These are phyloP conservation scores for Hypercompe scribonia DNA, from an alignment of 2,888 invertebrate species.

Conservation along the genomic window DNA sequence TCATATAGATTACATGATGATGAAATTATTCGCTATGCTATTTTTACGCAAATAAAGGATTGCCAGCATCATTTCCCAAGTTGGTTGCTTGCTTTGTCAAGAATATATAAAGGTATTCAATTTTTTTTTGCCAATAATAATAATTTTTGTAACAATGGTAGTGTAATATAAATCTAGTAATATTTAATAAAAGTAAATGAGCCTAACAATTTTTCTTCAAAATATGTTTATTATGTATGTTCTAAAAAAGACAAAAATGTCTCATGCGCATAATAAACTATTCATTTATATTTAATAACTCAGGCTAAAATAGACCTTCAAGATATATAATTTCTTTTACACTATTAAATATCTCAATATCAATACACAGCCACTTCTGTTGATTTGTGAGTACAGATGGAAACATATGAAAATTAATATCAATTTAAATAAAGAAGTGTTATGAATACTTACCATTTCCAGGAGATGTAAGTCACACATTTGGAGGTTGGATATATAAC, in stretches of 20 bases:
- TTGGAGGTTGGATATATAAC: conserved; percentile 73
- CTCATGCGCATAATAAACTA: background rate
- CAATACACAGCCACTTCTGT: background rate
- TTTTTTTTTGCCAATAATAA: no score
- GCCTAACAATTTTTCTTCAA: no score
- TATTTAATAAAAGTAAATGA: no score
- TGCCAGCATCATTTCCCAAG: background rate
- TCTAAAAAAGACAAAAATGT: background rate
- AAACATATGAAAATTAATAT: background rate
- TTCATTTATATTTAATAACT: background rate
- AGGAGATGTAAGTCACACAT: conserved; percentile 75
- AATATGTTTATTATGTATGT: no score
- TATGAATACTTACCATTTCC: conserved; percentile 76
- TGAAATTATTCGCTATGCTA: background rate
- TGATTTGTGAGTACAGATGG: background rate
- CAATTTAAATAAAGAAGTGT: background rate
- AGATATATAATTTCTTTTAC: background rate
- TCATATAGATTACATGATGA: background rate
- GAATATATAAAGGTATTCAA: no score
- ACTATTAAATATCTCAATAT: background rate
- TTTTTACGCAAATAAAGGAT: background rate
- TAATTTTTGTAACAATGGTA: no score
- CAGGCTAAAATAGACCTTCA: background rate
- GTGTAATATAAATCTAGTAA: no score
- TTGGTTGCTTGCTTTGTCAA: background rate